phyloP scores from a whole-genome alignment of 2,888 invertebrate genomes.

The Leptinotarsa tumamoca region DNA sequence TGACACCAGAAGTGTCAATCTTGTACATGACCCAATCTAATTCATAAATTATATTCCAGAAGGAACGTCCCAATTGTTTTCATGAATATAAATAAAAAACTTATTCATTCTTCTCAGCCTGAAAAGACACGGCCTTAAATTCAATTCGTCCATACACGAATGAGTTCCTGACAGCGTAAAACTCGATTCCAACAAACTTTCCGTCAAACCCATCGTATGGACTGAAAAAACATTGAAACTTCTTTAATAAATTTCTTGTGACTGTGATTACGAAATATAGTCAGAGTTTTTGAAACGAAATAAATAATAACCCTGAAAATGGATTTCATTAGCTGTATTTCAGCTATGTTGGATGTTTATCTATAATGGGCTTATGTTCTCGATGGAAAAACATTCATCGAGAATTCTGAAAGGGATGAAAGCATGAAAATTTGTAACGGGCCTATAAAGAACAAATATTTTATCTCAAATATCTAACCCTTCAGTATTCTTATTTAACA shows the following conservation, averaged over 20 bases:
- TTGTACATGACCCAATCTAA: too few relatives aligned
- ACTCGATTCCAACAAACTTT: constrained; percentile 11
- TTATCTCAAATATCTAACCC: too few relatives aligned
- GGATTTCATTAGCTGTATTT: not conserved
- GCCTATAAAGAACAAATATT: too few relatives aligned
- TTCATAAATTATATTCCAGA: too few relatives aligned
- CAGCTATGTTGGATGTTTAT: too few relatives aligned
- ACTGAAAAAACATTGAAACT: constrained; percentile 1
- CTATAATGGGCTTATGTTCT: too few relatives aligned
- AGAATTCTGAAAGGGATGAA: too few relatives aligned
- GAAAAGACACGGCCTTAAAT: not conserved
- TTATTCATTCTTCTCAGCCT: not conserved
- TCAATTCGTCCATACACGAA: not conserved
- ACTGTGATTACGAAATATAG: not conserved
- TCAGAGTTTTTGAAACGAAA: not conserved
- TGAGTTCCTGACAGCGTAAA: not conserved
- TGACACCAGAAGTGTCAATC: too few relatives aligned
- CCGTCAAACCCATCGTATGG: not conserved
- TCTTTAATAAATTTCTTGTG: constrained; percentile 2
- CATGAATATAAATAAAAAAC: not conserved
- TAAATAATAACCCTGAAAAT: not conserved
- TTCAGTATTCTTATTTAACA: too few relatives aligned
- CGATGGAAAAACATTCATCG: too few relatives aligned
- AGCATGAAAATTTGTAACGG: too few relatives aligned
- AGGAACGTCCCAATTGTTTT: too few relatives aligned